Conservation (phyloP, 1,140 invertebrate species). For the Bemisia tabaci region DNA sequence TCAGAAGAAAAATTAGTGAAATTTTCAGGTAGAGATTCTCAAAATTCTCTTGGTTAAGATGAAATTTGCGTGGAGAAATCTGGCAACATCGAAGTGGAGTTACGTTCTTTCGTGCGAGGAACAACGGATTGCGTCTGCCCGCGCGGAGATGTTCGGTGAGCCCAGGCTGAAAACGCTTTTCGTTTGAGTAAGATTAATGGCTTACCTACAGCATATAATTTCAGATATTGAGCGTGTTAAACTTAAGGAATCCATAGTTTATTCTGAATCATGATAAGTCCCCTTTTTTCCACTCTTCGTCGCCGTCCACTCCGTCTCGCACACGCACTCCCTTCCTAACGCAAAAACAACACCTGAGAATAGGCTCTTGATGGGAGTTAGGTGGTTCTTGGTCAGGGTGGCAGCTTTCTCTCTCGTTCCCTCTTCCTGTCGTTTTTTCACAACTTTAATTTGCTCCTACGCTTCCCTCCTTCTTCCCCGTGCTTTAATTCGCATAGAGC, state of each 20-base stretch:
- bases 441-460: not conserved
- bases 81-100: too few species aligned
- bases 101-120: too few species aligned
- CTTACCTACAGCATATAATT: not conserved
- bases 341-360: too few species aligned
- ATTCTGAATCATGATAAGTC: not conserved
- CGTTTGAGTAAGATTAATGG: not conserved
- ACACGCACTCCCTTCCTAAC: too few species aligned
- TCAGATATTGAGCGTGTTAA: not conserved
- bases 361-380: too few species aligned
- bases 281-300: not conserved
- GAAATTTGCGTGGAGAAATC: too few species aligned
- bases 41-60: too few species aligned
- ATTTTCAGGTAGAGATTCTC: too few species aligned
- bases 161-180: not conserved
- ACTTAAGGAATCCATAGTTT: not conserved
- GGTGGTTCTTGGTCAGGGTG: too few species aligned
- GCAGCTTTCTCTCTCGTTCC: not conserved
- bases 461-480: not conserved
- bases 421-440: not conserved
- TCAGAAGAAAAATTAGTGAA: too few species aligned
- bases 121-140: not conserved
- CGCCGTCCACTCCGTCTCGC: not conserved
- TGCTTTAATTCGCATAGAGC: not conserved
- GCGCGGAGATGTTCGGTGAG: not conserved